Base-by-base conservation (phyloP, 1,140 invertebrate species). In the Trinorchestia longiramus region DNA sequence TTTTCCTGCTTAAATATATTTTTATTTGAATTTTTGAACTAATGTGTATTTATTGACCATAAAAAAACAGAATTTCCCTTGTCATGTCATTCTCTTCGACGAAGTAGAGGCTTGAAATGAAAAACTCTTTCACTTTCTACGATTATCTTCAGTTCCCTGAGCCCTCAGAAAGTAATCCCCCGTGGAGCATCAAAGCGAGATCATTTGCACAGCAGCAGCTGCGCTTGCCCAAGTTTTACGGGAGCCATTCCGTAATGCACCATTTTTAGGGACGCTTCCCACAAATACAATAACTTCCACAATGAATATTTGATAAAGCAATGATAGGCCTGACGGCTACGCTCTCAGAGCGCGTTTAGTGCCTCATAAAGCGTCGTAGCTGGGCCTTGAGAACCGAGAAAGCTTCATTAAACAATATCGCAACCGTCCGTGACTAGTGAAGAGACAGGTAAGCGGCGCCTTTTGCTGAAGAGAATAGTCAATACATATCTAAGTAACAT, bases 281-380 rank as follows among this genome's bases (percentile, higher is more conserved):
- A 36, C 62, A 1, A 11, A 77, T 77, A 77, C 62, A 77, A 77
- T 77, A 77, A 77, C 62, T 77, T 77, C 62, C 28, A 77, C 15
- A 77, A 77, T 77, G 62, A 77, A 77, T 77, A 77, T 77, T 77
- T 77, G 62, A 77, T 77, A 77, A 77, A 77, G 62, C 62, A 77
- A 77, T 77, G 62, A 77, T 77, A 77, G 62, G 62, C 62, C 62
- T 77, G 62, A 77, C 62, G 62, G 62, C 62, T 36, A 77, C 28
- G 62, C 62, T 11, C 1, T 77, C 11, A 77, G 11, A 77, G 62
- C 15, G 8, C 62, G 62, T 36, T 77, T 77, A 77, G 62, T 11
- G 62, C 62, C 62, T 77, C 62, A 28, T 77, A 77, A 77, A 77
- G 62, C 36, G 62, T 1, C 36, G 62, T 77, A 23, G 28, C 62